These are phyloP conservation scores for Cyprinodon variegatus DNA, from an alignment of 2,113 vertebrate genomes.

Conservation along the genomic window DNA sequence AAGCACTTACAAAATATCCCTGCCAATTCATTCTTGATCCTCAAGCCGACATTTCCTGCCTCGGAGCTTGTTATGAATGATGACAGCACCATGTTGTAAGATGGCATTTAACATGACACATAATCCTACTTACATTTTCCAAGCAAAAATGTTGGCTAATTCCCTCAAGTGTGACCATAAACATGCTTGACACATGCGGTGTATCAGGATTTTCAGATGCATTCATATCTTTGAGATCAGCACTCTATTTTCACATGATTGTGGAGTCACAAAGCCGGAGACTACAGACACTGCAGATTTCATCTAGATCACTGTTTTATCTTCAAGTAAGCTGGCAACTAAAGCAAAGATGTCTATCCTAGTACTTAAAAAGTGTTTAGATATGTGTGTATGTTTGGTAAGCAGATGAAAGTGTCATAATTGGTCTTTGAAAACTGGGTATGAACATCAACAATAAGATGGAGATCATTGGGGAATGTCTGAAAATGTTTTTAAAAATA, in stretches of 20 bases:
- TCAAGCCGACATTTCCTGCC: not conserved
- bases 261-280: constrained; percentile 12
- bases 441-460: no score
- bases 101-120: constrained; percentile 15
- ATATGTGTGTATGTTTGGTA: not conserved
- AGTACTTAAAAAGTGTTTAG: not conserved
- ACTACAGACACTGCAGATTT: constrained; percentile 42
- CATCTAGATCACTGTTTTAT: constrained; percentile 41
- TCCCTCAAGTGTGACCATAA: constrained; percentile 20
- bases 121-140: constrained; percentile 3
- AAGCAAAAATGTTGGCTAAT: constrained; percentile 9
- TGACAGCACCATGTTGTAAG: not conserved
- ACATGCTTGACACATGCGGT: constrained; percentile 44
- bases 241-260: constrained; percentile 37
- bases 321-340: constrained; percentile 12
- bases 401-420: not conserved
- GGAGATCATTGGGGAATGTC: no score
- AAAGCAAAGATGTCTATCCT: constrained; percentile 11
- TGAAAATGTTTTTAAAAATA: no score
- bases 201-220: constrained; percentile 36
- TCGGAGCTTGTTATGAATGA: constrained; percentile 7
- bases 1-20: not conserved
- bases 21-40: not conserved
- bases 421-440: not conserved
- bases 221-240: constrained; percentile 41